These are phyloP conservation scores for Acropternis orthonyx DNA, from an alignment of 2,797 vertebrate species.

Conservation along the genomic window DNA sequence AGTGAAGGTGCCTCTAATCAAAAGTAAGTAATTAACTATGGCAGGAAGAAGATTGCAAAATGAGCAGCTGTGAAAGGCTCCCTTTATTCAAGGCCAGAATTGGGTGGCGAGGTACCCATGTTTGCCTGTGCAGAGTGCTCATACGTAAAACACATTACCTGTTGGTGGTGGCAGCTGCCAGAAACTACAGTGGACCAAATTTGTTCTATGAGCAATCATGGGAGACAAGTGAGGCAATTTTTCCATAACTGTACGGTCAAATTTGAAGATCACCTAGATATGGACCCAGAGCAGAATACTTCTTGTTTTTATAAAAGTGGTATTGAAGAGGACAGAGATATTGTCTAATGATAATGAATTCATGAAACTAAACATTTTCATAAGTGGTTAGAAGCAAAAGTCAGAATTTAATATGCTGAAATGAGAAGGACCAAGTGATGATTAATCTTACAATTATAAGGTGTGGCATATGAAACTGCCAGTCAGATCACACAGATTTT, in stretches of 20 bases:
- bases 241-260: rapidly evolving
- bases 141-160: not conserved
- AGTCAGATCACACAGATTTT: not conserved
- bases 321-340: not conserved
- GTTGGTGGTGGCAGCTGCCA: not conserved
- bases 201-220: not conserved
- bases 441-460: conserved; percentile 12
- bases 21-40: not conserved
- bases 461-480: not conserved
- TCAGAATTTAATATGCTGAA: conserved; percentile 8
- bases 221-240: not conserved
- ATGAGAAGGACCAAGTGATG: conserved; percentile 22
- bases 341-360: not conserved
- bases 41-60: not conserved
- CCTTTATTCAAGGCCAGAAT: not conserved
- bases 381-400: conserved; percentile 32
- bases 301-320: not conserved
- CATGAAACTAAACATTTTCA: not conserved
- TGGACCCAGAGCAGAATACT: not conserved
- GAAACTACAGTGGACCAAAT: not conserved
- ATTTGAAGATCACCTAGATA: not conserved
- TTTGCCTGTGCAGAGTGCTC: not conserved
- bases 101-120: not conserved
- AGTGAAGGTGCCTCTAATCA: not conserved
- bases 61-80: not conserved